Evolutionary conservation across 2,888 invertebrate species (phyloP).

Genomic region (Tromatobia lineatoria): DNA sequence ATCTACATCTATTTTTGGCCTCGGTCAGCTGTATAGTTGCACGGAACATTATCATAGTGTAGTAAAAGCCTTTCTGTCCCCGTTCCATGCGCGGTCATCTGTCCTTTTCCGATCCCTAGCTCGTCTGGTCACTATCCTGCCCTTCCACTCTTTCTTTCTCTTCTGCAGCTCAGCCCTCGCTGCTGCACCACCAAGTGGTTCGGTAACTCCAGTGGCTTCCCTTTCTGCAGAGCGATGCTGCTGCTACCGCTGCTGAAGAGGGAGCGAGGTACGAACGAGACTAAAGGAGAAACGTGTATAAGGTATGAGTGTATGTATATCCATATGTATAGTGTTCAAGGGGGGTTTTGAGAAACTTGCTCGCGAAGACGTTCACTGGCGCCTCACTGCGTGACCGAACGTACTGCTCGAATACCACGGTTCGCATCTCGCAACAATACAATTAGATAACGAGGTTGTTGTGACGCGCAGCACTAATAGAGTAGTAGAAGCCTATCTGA

Average conservation of each 20-base stretch:
- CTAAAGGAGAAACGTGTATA: conserved; percentile 65
- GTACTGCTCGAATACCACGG: background rate
- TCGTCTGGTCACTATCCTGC: conserved; percentile 64
- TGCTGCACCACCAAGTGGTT: conserved; percentile 67
- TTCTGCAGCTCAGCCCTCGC: conserved; percentile 68
- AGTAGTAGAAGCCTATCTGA: too few species aligned
- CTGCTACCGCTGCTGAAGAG: conserved; percentile 49
- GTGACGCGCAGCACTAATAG: background rate
- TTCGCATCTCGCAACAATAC: conserved; percentile 79
- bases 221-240: conserved; percentile 54
- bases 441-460: conserved; percentile 80
- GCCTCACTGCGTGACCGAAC: background rate
- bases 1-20: conserved; percentile 80
- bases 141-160: conserved; percentile 60
- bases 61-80: conserved; percentile 60
- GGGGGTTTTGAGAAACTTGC: conserved; percentile 72
- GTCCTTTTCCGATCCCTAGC: conserved; percentile 59
- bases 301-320: conserved; percentile 41
- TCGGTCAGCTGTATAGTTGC: conserved; percentile 80
- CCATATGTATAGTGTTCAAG: background rate
- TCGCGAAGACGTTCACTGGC: conserved; percentile 72
- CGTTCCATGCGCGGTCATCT: conserved; percentile 46
- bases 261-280: conserved; percentile 58
- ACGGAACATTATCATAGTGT: conserved; percentile 83
- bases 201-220: conserved; percentile 67